These are phyloP conservation scores for Brenthis daphne DNA, from an alignment of 2,888 invertebrate genomes.

Conservation along the genomic window DNA sequence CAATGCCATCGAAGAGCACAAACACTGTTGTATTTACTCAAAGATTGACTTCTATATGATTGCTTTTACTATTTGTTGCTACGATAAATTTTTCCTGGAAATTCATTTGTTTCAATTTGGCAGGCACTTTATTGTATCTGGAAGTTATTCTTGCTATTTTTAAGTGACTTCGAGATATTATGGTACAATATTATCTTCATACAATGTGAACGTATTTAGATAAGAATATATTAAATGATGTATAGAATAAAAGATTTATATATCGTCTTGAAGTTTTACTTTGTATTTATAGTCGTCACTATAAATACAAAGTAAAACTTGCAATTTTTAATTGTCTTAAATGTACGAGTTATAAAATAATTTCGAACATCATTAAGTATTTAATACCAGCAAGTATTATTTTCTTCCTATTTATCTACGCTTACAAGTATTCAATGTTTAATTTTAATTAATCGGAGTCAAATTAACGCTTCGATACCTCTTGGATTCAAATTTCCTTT, in stretches of 20 bases:
- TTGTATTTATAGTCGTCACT: no score
- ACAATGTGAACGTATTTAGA: no score
- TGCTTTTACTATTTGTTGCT: conserved; percentile 23
- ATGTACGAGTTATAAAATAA: not conserved
- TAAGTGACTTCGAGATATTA: no score
- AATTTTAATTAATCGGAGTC: conserved; percentile 15
- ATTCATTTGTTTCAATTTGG: conserved; percentile 16
- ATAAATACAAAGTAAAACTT: no score
- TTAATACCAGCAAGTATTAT: conserved; percentile 5
- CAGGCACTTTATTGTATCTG: not conserved
- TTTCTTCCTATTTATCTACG: not conserved
- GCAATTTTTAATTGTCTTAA: not conserved
- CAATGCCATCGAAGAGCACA: conserved; percentile 28
- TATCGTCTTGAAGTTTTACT: no score
- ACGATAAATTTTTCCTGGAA: conserved; percentile 14
- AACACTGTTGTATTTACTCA: conserved; percentile 27
- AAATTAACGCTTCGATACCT: conserved; percentile 20
- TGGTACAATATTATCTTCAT: no score
- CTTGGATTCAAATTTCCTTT: not conserved
- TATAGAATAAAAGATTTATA: no score
- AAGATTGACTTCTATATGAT: conserved; percentile 31
- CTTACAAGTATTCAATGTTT: conserved; percentile 1
- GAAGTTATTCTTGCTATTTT: no score
- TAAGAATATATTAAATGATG: no score
- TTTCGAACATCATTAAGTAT: not conserved